These are phyloP conservation scores for Euura saliciscinereae DNA, from an alignment of 1,140 invertebrate species.

Conservation along the genomic window DNA sequence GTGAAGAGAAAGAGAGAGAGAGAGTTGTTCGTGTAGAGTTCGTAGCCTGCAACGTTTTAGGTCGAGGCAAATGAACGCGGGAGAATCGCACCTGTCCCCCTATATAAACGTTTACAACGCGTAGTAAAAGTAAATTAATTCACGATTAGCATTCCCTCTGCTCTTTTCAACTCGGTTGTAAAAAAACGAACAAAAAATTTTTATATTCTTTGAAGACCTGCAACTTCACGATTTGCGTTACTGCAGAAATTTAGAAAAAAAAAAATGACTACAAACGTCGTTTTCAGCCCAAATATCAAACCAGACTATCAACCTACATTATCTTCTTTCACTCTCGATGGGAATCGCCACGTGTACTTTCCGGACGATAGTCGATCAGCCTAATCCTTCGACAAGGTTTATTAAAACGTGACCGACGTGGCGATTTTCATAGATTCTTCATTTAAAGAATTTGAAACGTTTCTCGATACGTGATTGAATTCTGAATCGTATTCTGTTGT, in stretches of 20 bases:
- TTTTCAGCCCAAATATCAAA: too few relatives aligned
- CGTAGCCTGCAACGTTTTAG: too few relatives aligned
- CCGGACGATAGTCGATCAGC: background rate
- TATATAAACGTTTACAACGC: constrained; percentile 2
- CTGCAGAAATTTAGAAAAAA: too few relatives aligned
- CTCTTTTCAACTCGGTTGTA: too few relatives aligned
- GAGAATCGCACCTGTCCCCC: background rate
- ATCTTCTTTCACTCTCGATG: background rate
- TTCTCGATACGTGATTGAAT: background rate
- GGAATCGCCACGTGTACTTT: background rate
- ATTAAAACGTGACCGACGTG: too few relatives aligned
- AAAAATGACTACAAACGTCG: too few relatives aligned
- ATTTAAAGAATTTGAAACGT: background rate
- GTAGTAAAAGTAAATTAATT: constrained; percentile 6
- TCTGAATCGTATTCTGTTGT: background rate
- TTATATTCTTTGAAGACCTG: too few relatives aligned
- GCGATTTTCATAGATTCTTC: too few relatives aligned
- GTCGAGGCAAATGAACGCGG: background rate
- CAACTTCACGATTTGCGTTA: too few relatives aligned
- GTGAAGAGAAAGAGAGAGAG: background rate
- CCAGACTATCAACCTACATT: too few relatives aligned
- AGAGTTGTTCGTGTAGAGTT: background rate
- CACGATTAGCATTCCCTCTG: constrained; percentile 4
- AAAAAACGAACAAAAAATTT: too few relatives aligned
- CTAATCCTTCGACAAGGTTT: background rate